phyloP scores from a whole-genome alignment of 2,888 invertebrate species.

The Morinoia aosen region DNA sequence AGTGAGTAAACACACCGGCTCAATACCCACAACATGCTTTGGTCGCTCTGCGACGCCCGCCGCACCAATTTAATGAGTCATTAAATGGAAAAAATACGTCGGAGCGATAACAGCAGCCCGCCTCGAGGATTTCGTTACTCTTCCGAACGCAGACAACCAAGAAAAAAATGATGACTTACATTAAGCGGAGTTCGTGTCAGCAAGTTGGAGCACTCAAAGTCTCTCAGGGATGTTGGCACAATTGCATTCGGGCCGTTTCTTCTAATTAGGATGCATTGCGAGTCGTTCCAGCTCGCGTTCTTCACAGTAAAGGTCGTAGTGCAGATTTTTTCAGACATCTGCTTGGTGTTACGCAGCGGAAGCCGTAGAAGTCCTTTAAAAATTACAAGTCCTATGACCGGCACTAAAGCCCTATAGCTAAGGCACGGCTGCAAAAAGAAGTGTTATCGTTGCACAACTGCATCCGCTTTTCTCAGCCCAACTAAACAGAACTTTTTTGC shows the following conservation, averaged over 20 bases:
- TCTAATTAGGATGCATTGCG: slow-evolving; percentile 4
- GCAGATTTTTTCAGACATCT: background rate
- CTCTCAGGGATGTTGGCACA: slow-evolving; percentile 1
- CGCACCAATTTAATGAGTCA: background rate
- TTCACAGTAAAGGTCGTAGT: background rate
- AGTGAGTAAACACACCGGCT: background rate
- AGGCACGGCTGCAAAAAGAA: background rate
- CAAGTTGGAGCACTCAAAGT: background rate
- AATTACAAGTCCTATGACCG: background rate
- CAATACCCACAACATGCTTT: background rate
- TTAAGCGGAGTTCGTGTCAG: background rate
- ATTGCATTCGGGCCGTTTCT: background rate
- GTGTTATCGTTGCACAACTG: background rate
- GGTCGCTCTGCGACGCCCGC: background rate
- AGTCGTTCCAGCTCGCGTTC: background rate
- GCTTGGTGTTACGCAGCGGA: background rate
- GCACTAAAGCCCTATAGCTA: background rate
- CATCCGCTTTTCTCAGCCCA: background rate
- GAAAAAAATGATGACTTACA: slow-evolving; percentile 1
- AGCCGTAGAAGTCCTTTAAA: background rate
- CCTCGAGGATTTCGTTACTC: background rate
- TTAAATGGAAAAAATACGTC: background rate
- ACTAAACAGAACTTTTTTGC: background rate
- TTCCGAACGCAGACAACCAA: background rate
- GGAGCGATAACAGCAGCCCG: background rate